Percentiles rank a stretch among this genome's conserved stretches.
These are phyloP conservation scores for Himalopsyche phryganea DNA, from an alignment of 1,140 invertebrate species.

Conservation along the genomic window DNA sequence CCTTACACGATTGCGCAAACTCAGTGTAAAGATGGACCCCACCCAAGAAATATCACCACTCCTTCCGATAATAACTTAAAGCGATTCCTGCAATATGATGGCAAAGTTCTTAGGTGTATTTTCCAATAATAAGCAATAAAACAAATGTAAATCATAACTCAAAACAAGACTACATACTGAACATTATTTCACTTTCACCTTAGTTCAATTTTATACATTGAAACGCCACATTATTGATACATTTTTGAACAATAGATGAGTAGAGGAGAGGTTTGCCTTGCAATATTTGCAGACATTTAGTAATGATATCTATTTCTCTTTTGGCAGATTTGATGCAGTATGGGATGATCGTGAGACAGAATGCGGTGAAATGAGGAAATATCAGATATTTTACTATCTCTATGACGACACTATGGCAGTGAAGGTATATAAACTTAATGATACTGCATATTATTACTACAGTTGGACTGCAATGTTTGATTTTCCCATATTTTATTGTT, in stretches of 20 bases:
- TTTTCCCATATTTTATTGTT: no score
- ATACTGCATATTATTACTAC: slow-evolving; percentile 1
- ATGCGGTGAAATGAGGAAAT: slow-evolving; percentile 60
- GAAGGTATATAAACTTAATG: slow-evolving; percentile 41
- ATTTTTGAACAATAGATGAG: no score
- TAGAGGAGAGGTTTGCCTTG: no score
- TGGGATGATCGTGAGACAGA: slow-evolving; percentile 71
- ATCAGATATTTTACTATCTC: slow-evolving; percentile 71
- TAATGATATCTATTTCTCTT: slow-evolving; percentile 28
- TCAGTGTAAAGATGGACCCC: slow-evolving; percentile 1
- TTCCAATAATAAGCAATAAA: no score
- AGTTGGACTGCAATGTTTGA: no score
- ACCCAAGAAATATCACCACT: slow-evolving; percentile 4
- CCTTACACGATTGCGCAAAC: slow-evolving; percentile 54
- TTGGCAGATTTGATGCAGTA: slow-evolving; percentile 66
- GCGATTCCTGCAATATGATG: slow-evolving; percentile 68
- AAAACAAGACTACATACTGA: no score
- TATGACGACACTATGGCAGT: slow-evolving; percentile 77
- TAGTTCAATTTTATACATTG: no score
- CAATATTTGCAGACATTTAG: no score
- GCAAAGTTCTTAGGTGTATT: slow-evolving; percentile 63
- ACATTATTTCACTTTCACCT: no score
- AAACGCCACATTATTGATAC: no score
- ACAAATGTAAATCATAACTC: no score
- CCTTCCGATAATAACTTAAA: slow-evolving; percentile 11